phyloP scores from a whole-genome alignment of 2,113 vertebrate genomes.

The Maccullochella peelii region DNA sequence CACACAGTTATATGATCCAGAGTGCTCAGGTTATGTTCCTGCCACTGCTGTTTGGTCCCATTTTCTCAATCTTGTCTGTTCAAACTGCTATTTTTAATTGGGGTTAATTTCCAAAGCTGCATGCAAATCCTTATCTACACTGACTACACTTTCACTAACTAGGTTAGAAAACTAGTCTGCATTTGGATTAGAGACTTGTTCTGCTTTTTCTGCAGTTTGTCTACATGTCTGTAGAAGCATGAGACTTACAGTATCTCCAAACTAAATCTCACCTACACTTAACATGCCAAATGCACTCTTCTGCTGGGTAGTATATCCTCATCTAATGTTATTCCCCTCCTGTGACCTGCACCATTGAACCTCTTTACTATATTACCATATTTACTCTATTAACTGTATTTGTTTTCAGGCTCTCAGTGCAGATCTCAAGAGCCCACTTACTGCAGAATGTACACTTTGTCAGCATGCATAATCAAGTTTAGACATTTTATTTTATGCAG shows the following conservation, averaged over 20 bases:
- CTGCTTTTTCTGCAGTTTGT: background rate
- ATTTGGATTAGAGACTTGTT: background rate
- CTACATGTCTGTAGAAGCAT: background rate
- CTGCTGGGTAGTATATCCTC: background rate
- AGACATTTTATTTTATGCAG: conserved; percentile 36
- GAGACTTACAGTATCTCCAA: background rate
- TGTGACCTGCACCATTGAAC: conserved; percentile 44
- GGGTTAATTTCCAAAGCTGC: conserved; percentile 6
- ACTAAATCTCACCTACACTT: background rate
- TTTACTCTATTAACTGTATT: conserved; percentile 61
- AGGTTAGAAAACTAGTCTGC: background rate
- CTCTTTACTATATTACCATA: conserved; percentile 38
- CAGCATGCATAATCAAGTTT: conserved; percentile 51
- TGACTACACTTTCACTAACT: conserved; percentile 3
- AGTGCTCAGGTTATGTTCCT: background rate
- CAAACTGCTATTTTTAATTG: background rate
- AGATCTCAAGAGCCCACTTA: conserved; percentile 39
- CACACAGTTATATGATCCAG: background rate
- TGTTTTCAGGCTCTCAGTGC: conserved; percentile 38
- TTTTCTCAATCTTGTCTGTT: background rate
- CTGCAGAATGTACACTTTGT: conserved; percentile 26
- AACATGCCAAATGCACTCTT: conserved; percentile 2
- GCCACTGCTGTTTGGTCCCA: background rate
- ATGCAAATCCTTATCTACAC: background rate
- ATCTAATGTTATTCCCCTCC: conserved; percentile 14